These are phyloP conservation scores for Acheta domesticus DNA, from an alignment of 2,888 invertebrate genomes.

Conservation along the genomic window DNA sequence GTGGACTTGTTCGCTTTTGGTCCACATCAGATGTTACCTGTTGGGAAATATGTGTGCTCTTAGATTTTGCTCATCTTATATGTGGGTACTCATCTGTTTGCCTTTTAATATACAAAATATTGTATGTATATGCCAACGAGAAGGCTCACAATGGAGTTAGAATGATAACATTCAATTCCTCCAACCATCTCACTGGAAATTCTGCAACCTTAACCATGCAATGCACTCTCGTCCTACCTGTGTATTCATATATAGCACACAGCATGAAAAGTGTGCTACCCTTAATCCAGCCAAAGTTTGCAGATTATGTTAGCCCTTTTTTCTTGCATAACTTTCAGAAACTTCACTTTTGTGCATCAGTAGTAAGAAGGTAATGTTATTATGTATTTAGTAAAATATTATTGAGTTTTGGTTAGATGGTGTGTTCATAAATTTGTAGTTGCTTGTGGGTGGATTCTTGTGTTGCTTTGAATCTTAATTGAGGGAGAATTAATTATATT, in stretches of 20 bases:
- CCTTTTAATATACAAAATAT: background rate
- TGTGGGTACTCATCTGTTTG: conserved; percentile 10
- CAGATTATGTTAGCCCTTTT: background rate
- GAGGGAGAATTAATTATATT: conserved; percentile 18
- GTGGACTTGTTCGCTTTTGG: background rate
- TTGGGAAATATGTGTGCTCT: background rate
- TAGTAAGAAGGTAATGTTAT: background rate
- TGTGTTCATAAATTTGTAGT: conserved; percentile 18
- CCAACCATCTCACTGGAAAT: conserved; percentile 10
- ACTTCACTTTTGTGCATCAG: conserved; percentile 5
- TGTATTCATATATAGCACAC: background rate
- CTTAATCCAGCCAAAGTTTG: conserved; percentile 4
- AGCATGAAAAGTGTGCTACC: conserved; percentile 1
- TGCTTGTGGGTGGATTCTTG: conserved; percentile 1
- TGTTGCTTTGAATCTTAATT: conserved; percentile 18
- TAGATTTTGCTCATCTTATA: conserved; percentile 11
- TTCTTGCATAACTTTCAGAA: background rate
- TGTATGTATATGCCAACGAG: conserved; percentile 10
- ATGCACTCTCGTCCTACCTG: background rate
- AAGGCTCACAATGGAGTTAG: background rate
- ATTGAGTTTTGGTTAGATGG: conserved; percentile 9
- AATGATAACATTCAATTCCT: conserved; percentile 2
- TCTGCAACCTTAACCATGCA: background rate
- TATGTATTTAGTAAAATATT: conserved; percentile 3
- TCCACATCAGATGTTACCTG: conserved; percentile 2